These are phyloP conservation scores for Gracilinanus agilis DNA, from an alignment of 2,113 vertebrate genomes.

Conservation along the genomic window DNA sequence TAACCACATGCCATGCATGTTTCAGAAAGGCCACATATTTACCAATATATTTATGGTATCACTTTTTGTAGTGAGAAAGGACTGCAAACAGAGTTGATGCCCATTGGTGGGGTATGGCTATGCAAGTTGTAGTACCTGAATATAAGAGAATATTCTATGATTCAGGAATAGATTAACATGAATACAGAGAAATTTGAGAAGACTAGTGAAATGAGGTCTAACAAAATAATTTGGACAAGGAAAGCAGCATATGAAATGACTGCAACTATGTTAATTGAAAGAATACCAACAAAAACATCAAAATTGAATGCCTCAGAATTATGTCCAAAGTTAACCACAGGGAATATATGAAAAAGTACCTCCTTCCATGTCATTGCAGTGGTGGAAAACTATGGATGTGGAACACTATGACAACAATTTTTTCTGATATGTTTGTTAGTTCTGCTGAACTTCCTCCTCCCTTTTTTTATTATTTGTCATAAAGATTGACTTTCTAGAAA, in stretches of 20 bases:
- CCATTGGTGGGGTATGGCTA: background rate
- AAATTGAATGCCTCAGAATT: background rate
- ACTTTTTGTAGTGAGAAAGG: background rate
- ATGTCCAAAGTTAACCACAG: background rate
- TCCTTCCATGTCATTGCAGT: background rate
- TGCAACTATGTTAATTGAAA: too few species aligned
- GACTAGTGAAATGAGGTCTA: background rate
- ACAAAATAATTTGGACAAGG: background rate
- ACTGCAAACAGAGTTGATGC: background rate
- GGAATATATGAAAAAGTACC: background rate
- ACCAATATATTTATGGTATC: background rate
- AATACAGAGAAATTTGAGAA: background rate
- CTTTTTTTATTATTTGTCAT: background rate
- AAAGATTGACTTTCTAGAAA: background rate
- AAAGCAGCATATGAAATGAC: background rate
- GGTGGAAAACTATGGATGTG: background rate
- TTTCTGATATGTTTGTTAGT: background rate
- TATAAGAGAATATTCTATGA: background rate
- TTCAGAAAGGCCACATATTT: background rate
- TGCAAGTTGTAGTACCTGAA: background rate
- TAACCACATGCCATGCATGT: background rate
- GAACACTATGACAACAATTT: background rate
- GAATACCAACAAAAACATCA: too few species aligned
- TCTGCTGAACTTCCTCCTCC: background rate
- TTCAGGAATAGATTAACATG: background rate